Conservation (phyloP, 2,888 invertebrate species). For the Ariolimax columbianus region DNA sequence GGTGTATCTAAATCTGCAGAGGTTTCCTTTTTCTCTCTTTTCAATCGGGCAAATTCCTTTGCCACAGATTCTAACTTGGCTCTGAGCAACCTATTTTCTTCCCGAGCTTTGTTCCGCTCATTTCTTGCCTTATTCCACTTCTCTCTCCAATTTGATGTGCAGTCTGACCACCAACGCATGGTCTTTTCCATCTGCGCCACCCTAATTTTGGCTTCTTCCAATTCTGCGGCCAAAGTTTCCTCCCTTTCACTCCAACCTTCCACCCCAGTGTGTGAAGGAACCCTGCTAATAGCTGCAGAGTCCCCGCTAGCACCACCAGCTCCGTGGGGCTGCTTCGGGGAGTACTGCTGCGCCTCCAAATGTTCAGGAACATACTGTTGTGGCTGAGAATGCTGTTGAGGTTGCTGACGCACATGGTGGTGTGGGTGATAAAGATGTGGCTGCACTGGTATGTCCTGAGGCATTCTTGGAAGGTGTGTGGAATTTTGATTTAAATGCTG, state of each 20-base stretch:
- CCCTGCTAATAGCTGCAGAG: constrained; percentile 10
- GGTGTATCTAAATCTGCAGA: constrained; percentile 85
- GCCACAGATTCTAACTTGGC: constrained; percentile 85
- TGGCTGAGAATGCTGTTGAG: constrained; percentile 38
- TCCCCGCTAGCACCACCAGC: constrained; percentile 47
- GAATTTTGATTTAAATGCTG: constrained; percentile 28
- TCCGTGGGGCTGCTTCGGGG: constrained; percentile 36
- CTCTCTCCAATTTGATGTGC: constrained; percentile 96
- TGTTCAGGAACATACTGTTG: constrained; percentile 44
- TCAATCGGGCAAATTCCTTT: constrained; percentile 83
- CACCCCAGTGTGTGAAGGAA: constrained; percentile 69
- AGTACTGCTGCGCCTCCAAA: constrained; percentile 34
- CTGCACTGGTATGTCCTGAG: constrained; percentile 40
- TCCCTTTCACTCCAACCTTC: constrained; percentile 76
- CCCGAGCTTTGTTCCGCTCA: constrained; percentile 94
- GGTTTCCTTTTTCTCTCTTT: constrained; percentile 89
- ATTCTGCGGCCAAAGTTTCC: constrained; percentile 86
- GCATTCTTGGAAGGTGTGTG: constrained; percentile 17
- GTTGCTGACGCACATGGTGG: constrained; percentile 23
- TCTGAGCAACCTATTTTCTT: constrained; percentile 90
- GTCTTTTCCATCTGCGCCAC: constrained; percentile 99
- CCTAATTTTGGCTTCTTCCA: constrained; percentile 95
- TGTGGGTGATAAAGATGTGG: constrained; percentile 47
- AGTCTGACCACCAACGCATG: constrained; percentile 99
- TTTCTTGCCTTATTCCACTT: constrained; percentile 95